A percentile compares a stretch with the other conserved stretches of the same genome.
Conservation (phyloP, 2,797 vertebrate species). For the Tadarida brasiliensis region DNA sequence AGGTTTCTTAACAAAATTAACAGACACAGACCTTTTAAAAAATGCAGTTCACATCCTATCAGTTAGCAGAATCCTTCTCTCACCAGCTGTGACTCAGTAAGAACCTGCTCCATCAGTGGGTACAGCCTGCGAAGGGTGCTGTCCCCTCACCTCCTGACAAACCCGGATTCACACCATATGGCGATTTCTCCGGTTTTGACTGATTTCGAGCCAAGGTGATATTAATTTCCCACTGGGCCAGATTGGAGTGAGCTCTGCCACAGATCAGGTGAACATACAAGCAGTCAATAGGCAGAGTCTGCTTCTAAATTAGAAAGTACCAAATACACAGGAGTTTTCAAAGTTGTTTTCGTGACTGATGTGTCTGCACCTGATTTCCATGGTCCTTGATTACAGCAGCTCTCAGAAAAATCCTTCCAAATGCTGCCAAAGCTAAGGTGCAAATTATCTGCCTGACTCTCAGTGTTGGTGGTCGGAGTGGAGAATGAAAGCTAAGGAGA, state of each 20-base stretch:
- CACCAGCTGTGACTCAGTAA: conserved; percentile 81
- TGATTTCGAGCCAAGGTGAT: conserved; percentile 80
- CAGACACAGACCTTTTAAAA: conserved; percentile 74
- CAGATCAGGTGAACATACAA: conserved; percentile 60
- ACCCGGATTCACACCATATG: conserved; percentile 81
- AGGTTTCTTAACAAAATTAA: conserved; percentile 83
- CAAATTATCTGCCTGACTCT: conserved; percentile 44
- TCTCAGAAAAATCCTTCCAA: conserved; percentile 69
- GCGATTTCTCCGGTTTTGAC: conserved; percentile 82
- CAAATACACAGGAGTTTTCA: conserved; percentile 44
- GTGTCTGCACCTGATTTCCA: conserved; percentile 73
- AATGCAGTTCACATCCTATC: conserved; percentile 64
- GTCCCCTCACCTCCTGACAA: conserved; percentile 71
- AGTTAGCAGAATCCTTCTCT: conserved; percentile 83
- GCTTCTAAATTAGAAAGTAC: conserved; percentile 30
- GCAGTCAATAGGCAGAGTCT: conserved; percentile 62
- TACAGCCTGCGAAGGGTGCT: conserved; percentile 77
- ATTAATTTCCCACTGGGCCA: conserved; percentile 77
- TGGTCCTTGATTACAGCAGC: conserved; percentile 50
- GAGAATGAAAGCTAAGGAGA: conserved; percentile 48
- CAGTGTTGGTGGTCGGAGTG: background rate
- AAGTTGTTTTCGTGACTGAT: conserved; percentile 76
- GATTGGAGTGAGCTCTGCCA: conserved; percentile 67
- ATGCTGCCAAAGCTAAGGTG: conserved; percentile 44
- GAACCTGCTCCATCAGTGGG: conserved; percentile 72